These are phyloP conservation scores for Catocala nupta DNA, from an alignment of 2,888 invertebrate genomes.

Conservation along the genomic window DNA sequence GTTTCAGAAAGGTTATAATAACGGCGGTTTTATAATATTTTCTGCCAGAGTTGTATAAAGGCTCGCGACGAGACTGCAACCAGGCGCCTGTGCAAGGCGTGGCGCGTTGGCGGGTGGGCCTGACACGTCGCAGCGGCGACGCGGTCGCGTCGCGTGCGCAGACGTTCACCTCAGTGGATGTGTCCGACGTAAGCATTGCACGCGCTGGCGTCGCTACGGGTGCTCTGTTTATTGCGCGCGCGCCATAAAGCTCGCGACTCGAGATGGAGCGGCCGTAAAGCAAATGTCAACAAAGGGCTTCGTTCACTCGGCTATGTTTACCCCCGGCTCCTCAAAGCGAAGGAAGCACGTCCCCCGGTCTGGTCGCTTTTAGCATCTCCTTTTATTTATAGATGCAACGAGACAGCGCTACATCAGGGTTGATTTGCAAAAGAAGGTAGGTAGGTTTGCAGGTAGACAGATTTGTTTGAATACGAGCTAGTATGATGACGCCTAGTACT, in stretches of 20 bases:
- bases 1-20: too few species aligned
- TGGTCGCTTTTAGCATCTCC: constrained; percentile 86
- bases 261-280: constrained; percentile 77
- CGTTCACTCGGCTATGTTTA: constrained; percentile 79
- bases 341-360: constrained; percentile 84
- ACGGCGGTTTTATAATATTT: neutral
- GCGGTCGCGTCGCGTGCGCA: constrained; percentile 31
- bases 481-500: too few species aligned
- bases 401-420: constrained; percentile 71
- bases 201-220: constrained; percentile 51
- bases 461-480: constrained; percentile 28
- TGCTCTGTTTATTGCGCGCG: constrained; percentile 69
- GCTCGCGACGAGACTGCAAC: neutral
- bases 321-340: constrained; percentile 83
- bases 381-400: constrained; percentile 83
- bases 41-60: neutral
- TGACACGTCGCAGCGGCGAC: neutral
- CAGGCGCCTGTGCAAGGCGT: constrained; percentile 19
- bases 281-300: constrained; percentile 83
- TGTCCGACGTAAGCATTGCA: constrained; percentile 34
- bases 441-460: constrained; percentile 82
- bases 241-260: constrained; percentile 68
- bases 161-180: constrained; percentile 58
- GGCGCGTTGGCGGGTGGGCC: constrained; percentile 39
- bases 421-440: constrained; percentile 84